Evolutionary conservation across 2,888 invertebrate species (phyloP).

Genomic region (Minunthozetes semirufus): DNA sequence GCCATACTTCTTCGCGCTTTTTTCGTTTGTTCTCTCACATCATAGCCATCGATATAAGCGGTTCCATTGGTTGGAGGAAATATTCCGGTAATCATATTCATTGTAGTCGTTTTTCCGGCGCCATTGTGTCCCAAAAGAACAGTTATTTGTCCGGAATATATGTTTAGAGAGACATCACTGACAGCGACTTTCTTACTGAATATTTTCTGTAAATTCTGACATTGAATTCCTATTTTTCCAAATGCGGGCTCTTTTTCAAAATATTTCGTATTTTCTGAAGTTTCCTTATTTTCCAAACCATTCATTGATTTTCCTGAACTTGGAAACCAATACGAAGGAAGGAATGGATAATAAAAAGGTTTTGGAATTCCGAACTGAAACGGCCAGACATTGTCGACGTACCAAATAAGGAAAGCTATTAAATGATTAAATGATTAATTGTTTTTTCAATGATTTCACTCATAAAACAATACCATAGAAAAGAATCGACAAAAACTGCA

Average conservation of each 20-base stretch:
- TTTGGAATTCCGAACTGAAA: slow-evolving; percentile 76
- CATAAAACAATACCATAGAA: slow-evolving; percentile 59
- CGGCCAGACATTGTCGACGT: slow-evolving; percentile 76
- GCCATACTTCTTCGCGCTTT: slow-evolving; percentile 59
- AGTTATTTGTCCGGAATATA: slow-evolving; percentile 75
- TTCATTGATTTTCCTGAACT: not conserved
- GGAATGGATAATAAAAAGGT: slow-evolving; percentile 71
- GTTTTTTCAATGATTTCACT: too few relatives aligned
- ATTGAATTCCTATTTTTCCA: not conserved
- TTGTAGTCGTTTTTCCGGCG: slow-evolving; percentile 74
- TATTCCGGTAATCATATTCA: slow-evolving; percentile 62
- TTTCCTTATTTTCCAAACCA: not conserved
- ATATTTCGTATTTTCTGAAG: not conserved
- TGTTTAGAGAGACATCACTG: slow-evolving; percentile 62
- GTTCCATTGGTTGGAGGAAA: slow-evolving; percentile 59
- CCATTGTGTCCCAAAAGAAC: slow-evolving; percentile 81
- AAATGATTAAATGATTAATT: too few relatives aligned
- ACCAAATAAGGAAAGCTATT: slow-evolving; percentile 58
- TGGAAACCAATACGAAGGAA: slow-evolving; percentile 43
- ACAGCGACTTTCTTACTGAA: slow-evolving; percentile 46
- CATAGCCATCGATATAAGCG: slow-evolving; percentile 64
- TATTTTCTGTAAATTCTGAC: not conserved
- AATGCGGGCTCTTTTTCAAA: not conserved
- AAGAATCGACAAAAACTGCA: slow-evolving; percentile 52
- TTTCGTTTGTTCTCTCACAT: slow-evolving; percentile 57